Base-by-base conservation (phyloP, 2,797 vertebrate species). In the Botia kubotai region DNA sequence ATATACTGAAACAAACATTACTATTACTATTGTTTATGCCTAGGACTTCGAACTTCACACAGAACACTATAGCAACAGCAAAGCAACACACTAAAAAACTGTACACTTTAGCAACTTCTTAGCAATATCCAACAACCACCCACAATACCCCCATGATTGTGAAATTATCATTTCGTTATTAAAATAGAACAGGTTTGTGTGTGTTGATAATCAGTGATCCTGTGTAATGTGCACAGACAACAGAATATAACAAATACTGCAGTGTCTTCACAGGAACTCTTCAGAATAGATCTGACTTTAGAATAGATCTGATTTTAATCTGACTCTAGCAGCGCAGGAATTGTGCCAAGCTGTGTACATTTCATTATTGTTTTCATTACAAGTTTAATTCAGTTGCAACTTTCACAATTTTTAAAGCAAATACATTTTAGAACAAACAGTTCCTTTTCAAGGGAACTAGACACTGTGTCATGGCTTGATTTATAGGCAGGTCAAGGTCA, bases 211-310 rank as follows among this genome's bases (percentile, higher is more conserved):
- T 23, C 8, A 2, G 4, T 46, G 57, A 26, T n/a, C 55, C 7
- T 39, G 36, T 48, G 19, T 62, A 14, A 60, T 60, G 57, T 48
- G 21, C 17, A 48, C 21, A 63, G 11, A 50, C 39, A 26, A 17
- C 29, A 43, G 14, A 52, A 57, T 1, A 55, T 53, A 66, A 14
- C 33, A 10, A 21, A 26, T 55, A 26, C 16, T 72, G 68, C n/a
- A 2, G 50, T 36, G 72, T 83, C n/a, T n/a, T 76, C 46, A 33
- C 88, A 95, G 96, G 95, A 23, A 89, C 75, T 71, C 89, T 97
- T 77, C 86, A 92, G 65, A 85, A 39, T 8, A 39, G 6, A 39
- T 26, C 23, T 26, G 23, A 26, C 23, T 26, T 26, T 26, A 26
- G 23, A 26, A 26, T 26, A 26, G 23, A 26, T 26, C 23, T 26